A percentile compares a stretch with the other conserved stretches of the same genome.
phyloP scores from a whole-genome alignment of 2,113 vertebrate species.

The Lampris megalopsis region DNA sequence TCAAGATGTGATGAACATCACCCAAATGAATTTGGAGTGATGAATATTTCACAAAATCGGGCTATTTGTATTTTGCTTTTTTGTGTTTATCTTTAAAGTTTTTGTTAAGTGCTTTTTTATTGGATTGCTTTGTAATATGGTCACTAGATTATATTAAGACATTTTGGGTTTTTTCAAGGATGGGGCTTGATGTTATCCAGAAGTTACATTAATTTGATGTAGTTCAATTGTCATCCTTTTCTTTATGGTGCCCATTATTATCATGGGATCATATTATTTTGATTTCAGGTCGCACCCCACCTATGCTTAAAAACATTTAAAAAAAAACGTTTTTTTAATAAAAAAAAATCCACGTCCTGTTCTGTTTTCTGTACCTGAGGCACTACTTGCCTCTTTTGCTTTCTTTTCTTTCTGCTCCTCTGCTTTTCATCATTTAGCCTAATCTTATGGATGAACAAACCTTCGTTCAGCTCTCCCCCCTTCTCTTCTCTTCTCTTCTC shows the following conservation, averaged over 20 bases:
- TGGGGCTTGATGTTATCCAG: slow-evolving; percentile 11
- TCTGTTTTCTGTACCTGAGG: slow-evolving; percentile 32
- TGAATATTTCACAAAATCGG: background rate
- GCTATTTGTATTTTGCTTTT: background rate
- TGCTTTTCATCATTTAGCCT: slow-evolving; percentile 61
- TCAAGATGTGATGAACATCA: background rate
- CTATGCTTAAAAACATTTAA: slow-evolving; percentile 13
- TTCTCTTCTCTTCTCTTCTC: background rate
- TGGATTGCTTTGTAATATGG: slow-evolving; percentile 9
- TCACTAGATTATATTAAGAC: slow-evolving; percentile 35
- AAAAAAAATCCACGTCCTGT: background rate
- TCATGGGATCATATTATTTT: slow-evolving; percentile 29
- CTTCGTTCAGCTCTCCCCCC: slow-evolving; percentile 50
- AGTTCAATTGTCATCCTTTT: slow-evolving; percentile 29
- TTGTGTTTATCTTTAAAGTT: background rate
- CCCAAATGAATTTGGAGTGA: background rate
- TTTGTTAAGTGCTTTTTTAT: slow-evolving; percentile 22
- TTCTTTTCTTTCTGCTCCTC: slow-evolving; percentile 46
- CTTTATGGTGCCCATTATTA: slow-evolving; percentile 8
- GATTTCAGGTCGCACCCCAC: slow-evolving; percentile 18
- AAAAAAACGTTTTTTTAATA: slow-evolving; percentile 10
- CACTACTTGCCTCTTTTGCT: slow-evolving; percentile 9
- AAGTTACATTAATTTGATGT: slow-evolving; percentile 35
- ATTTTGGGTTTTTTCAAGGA: slow-evolving; percentile 37
- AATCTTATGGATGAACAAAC: slow-evolving; percentile 63